phyloP scores from a whole-genome alignment of 2,888 invertebrate genomes.

The Philonicus albiceps region DNA sequence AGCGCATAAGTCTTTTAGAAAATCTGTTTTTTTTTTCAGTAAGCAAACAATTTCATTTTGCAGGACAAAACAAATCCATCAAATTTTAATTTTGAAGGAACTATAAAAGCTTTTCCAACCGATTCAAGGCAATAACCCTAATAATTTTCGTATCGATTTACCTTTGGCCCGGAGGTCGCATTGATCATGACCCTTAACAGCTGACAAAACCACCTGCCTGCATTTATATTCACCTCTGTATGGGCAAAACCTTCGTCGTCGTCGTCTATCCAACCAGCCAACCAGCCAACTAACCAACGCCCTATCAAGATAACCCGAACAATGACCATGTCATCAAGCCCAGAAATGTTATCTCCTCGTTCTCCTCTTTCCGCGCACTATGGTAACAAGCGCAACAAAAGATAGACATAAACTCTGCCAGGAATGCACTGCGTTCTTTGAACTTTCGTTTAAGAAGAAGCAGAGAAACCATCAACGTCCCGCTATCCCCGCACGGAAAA shows the following conservation, averaged over 20 bases:
- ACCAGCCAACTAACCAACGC: neutral
- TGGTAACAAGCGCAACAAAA: neutral
- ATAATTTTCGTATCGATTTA: neutral
- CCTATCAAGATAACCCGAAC: conserved; percentile 1
- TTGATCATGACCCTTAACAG: neutral
- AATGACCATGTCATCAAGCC: neutral
- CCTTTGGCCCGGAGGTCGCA: neutral
- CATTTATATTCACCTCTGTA: neutral
- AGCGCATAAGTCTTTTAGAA: neutral
- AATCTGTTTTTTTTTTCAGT: neutral
- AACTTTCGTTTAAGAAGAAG: neutral
- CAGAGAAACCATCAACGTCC: neutral
- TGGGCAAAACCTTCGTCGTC: neutral
- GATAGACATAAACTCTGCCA: neutral
- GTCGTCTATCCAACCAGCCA: neutral
- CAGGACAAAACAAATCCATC: neutral
- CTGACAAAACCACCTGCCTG: neutral
- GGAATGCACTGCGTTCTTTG: conserved; percentile 14
- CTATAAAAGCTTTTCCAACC: neutral
- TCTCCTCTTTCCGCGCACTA: neutral
- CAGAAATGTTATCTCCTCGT: neutral
- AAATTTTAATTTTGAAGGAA: neutral
- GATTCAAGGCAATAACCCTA: neutral
- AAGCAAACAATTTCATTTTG: neutral
- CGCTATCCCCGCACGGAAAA: neutral